Evolutionary conservation across 2,888 invertebrate genomes (phyloP).

Genomic region (Sarcophaga subvicina): DNA sequence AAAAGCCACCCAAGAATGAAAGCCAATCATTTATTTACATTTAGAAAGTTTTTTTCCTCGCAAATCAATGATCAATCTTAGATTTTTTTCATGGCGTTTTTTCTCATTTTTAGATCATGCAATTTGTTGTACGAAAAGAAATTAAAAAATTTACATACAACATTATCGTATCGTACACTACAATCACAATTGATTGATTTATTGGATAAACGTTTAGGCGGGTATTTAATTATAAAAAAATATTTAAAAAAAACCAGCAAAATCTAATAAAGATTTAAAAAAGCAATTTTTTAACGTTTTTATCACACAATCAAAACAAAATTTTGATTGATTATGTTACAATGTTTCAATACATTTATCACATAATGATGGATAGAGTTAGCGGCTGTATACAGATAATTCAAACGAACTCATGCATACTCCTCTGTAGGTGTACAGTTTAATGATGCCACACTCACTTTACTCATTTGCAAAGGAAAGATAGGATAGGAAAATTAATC

Average conservation of each 20-base stretch:
- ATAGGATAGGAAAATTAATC: no score
- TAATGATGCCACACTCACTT: no score
- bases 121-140: constrained; percentile 49
- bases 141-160: constrained; percentile 51
- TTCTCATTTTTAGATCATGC: constrained; percentile 29
- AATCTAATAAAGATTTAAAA: neutral
- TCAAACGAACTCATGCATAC: no score
- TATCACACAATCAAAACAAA: no score
- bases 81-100: constrained; percentile 33
- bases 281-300: no score
- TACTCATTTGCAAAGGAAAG: no score
- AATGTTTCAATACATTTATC: no score
- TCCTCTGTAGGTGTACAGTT: no score
- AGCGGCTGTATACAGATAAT: no score
- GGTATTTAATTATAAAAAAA: neutral
- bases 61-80: constrained; percentile 58
- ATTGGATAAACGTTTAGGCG: neutral
- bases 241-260: neutral
- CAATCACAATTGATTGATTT: constrained; percentile 43
- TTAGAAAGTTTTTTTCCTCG: constrained; percentile 52
- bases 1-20: constrained; percentile 61
- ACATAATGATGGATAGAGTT: no score
- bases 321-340: no score
- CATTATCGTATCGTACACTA: neutral
- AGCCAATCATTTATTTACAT: constrained; percentile 56